Evolutionary conservation across 2,113 vertebrate genomes (phyloP).

Genomic region (Mesitornis unicolor): DNA sequence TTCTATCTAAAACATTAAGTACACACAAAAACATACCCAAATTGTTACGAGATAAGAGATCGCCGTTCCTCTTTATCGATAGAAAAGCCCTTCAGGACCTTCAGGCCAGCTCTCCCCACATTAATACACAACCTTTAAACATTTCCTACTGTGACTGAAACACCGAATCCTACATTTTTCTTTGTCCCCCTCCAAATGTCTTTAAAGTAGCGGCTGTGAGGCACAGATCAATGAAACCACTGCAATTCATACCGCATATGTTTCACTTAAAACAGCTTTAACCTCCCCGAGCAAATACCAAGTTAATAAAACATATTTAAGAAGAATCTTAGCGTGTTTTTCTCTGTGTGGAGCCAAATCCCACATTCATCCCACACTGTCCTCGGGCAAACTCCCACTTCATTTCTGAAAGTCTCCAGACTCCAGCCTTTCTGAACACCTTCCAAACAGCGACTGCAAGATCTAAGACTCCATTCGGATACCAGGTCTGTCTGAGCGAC

Average conservation of each 20-base stretch:
- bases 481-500: not conserved
- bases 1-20: not conserved
- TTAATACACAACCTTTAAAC: not conserved
- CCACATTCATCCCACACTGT: not conserved
- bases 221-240: not conserved
- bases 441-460: not conserved
- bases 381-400: not conserved
- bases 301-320: constrained; percentile 33
- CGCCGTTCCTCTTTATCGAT: fast-evolving
- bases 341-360: not conserved
- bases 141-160: not conserved
- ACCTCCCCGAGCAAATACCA: not conserved
- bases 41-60: fast-evolving
- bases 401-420: not conserved
- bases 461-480: not conserved
- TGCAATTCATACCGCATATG: not conserved
- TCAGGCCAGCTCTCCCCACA: not conserved
- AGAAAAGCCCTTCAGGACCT: not conserved
- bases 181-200: not conserved
- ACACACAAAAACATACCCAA: too few species aligned
- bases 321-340: not conserved
- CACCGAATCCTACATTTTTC: not conserved
- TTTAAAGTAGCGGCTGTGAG: fast-evolving
- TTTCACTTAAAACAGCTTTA: not conserved
- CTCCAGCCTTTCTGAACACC: not conserved